Evolutionary conservation across 2,113 vertebrate genomes (phyloP), one percentile per base, ranked within the genome.

Genomic region (Paralichthys olivaceus): DNA sequence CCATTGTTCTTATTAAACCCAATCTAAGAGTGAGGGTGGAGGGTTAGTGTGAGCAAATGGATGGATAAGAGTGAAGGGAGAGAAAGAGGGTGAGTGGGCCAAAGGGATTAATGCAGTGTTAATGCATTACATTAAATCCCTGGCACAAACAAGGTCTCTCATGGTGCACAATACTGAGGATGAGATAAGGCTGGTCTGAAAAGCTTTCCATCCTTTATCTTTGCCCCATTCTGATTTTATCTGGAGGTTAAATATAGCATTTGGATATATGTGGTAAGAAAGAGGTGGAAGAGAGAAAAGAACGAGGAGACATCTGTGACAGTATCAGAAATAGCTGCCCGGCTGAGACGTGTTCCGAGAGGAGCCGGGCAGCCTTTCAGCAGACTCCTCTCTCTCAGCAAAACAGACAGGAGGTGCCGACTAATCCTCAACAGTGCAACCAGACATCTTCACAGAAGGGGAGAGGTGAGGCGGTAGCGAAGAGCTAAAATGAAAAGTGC

Each of bases 91-190:
- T 5, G 17, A 49, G 45, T 49, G 45, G 75, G 34, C 70, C 62
- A 25, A 54, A 58, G 60, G 60, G 49, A 73, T 79, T 89, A 90
- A 87, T 84, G 77, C 79, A 71, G 54, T 56, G 71, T 87, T 89
- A 91, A 89, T 87, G 85, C 81, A 82, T 71, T 82, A 55, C 74
- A 85, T 80, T 84, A 84, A 86, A 86, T 68, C 84, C 51, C 68
- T 69, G 60, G 79, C 68, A 79, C 28, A 87, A 83, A 79, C 67
- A 20, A 66, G 55, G 58, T 53, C 72, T 84, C 60, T 83, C 37
- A 14, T 72, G 26, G 54, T 68, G 76, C 25, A 45, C 29, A 64
- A 57, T 58, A 23, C 62, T 63, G 8, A 32, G 5, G n/a, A 37
- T 59, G 65, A 64, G 54, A 84, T 49, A 73, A 56, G 49, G 59